Conservation (phyloP, 2,797 vertebrate genomes). For the Phalloptychus januarius region DNA sequence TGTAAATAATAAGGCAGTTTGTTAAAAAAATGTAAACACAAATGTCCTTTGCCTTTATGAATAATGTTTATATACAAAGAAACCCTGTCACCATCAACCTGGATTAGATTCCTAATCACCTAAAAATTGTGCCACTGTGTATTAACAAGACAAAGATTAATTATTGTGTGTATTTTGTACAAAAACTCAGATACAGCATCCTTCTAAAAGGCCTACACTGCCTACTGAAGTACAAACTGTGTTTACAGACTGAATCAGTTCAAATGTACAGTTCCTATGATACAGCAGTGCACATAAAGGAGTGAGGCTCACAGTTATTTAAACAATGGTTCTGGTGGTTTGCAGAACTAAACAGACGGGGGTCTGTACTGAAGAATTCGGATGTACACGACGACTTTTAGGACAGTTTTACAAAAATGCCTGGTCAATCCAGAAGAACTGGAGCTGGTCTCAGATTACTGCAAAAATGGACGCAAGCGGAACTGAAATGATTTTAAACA, state of each 20-base stretch:
- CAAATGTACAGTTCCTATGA: conserved; percentile 42
- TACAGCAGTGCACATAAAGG: conserved; percentile 45
- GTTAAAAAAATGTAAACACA: conserved; percentile 16
- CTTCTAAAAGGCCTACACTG: conserved; percentile 59
- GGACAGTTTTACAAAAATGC: conserved; percentile 41
- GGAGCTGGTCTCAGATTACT: conserved; percentile 74
- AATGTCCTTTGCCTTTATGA: conserved; percentile 29
- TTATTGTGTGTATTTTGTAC: conserved; percentile 32
- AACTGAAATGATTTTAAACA: conserved; percentile 31
- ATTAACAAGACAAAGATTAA: conserved; percentile 14
- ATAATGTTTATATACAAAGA: conserved; percentile 26
- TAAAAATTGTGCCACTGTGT: conserved; percentile 30
- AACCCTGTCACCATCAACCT: conserved; percentile 20
- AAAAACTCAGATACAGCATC: conserved; percentile 45
- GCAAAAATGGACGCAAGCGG: conserved; percentile 26
- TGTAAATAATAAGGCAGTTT: conserved; percentile 6
- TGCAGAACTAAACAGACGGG: conserved; percentile 26
- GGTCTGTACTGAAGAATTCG: conserved; percentile 23
- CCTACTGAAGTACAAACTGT: conserved; percentile 50
- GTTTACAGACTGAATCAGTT: conserved; percentile 57
- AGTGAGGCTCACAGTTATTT: conserved; percentile 52
- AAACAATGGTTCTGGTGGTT: conserved; percentile 38
- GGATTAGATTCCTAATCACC: conserved; percentile 35
- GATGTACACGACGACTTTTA: conserved; percentile 35
- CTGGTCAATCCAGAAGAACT: conserved; percentile 39